A percentile compares a stretch with the other conserved stretches of the same genome.
phyloP scores from a whole-genome alignment of 2,888 invertebrate genomes.

The Drosophila atripex region DNA sequence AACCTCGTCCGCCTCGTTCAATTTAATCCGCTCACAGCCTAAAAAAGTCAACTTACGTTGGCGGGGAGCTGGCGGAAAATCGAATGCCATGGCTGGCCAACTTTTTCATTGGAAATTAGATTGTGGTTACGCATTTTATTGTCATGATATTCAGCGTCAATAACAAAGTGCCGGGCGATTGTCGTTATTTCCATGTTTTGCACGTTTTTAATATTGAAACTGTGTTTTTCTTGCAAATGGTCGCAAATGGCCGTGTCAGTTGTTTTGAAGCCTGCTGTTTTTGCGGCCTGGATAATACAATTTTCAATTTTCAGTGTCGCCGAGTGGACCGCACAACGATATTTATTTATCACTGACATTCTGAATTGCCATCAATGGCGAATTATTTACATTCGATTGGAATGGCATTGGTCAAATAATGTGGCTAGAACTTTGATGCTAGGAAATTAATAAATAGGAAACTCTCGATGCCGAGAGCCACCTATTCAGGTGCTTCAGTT shows the following conservation, averaged over 20 bases:
- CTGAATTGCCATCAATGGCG: constrained; percentile 31
- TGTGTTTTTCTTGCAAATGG: constrained; percentile 25
- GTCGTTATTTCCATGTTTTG: constrained; percentile 47
- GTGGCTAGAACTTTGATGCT: constrained; percentile 21
- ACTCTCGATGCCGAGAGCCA: neutral
- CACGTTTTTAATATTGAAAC: constrained; percentile 66
- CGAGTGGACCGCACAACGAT: constrained; percentile 15
- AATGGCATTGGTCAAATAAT: constrained; percentile 11
- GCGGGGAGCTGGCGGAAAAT: constrained; percentile 8
- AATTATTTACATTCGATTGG: constrained; percentile 29
- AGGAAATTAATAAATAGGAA: neutral
- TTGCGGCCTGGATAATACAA: constrained; percentile 31
- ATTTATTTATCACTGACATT: constrained; percentile 31
- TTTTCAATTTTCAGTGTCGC: constrained; percentile 31
- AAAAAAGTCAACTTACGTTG: constrained; percentile 19
- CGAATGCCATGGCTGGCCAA: constrained; percentile 23
- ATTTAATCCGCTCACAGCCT: neutral
- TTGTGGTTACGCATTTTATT: constrained; percentile 39
- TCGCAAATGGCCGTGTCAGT: constrained; percentile 6
- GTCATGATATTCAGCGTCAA: constrained; percentile 36
- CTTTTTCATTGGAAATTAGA: constrained; percentile 29
- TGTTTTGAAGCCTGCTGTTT: constrained; percentile 16
- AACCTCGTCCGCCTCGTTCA: constrained; percentile 10
- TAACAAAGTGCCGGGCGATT: constrained; percentile 32
- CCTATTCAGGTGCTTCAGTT: no score